Evolutionary conservation across 1,140 invertebrate species (phyloP).

Genomic region (Trachelipus rathkii): DNA sequence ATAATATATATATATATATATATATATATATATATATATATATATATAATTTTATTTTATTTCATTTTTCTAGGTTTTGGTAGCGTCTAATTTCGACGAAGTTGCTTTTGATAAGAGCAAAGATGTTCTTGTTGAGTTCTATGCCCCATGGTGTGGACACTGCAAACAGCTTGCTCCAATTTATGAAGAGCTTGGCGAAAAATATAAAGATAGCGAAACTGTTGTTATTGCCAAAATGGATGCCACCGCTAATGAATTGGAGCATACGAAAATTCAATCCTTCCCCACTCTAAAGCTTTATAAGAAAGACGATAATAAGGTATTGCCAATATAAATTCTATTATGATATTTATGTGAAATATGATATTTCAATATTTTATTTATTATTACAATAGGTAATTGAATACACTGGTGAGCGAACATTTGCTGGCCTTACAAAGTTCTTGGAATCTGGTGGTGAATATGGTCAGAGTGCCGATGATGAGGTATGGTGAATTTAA

Average conservation of each 20-base stretch:
- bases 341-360: neutral
- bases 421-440: slow-evolving; percentile 84
- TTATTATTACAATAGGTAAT: slow-evolving; percentile 59
- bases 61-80: slow-evolving; percentile 63
- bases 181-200: slow-evolving; percentile 83
- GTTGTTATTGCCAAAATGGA: slow-evolving; percentile 98
- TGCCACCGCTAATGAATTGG: slow-evolving; percentile 93
- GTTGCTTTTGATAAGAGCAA: slow-evolving; percentile 84
- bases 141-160: slow-evolving; percentile 90
- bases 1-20: no score
- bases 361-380: neutral
- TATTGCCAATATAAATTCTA: slow-evolving; percentile 50
- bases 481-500: neutral
- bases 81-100: slow-evolving; percentile 92
- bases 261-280: slow-evolving; percentile 86
- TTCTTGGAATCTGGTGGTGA: slow-evolving; percentile 67
- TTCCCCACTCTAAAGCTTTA: slow-evolving; percentile 97
- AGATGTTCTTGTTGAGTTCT: slow-evolving; percentile 97
- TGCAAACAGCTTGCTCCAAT: slow-evolving; percentile 95
- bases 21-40: neutral
- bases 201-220: slow-evolving; percentile 76
- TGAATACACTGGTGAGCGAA: slow-evolving; percentile 92
- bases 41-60: neutral
- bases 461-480: neutral
- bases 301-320: slow-evolving; percentile 86